Base-by-base conservation (phyloP, 2,888 invertebrate genomes). In the Pseudoips prasinana region DNA sequence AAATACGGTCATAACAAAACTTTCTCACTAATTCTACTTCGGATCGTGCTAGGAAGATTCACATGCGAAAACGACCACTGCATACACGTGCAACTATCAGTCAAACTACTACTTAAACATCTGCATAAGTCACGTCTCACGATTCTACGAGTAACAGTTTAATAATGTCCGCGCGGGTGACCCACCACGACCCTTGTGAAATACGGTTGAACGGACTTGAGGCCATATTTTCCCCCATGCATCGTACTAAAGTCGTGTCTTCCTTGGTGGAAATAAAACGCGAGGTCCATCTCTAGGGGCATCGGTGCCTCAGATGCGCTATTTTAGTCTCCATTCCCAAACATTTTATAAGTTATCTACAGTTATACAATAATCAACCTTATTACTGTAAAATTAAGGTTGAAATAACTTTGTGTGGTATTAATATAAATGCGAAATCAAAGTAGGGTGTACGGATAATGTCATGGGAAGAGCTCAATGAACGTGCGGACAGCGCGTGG, bases 401-500 rank as follows among this genome's bases (percentile, higher is more conserved):
- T 17, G 20, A 25, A 48, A 52, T 41, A 46, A 0, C 6, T 11
- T 27, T 31, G 30, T 9, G 28, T 11, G 10, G 11, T 39, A 36
- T 33, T 41, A 34, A 45, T 33, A 42, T 43, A 43, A 75, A 70
- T 29, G 69, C 42, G 50, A 52, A 44, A 60, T 56, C 50, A 57
- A 52, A 53, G 55, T 58, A 45, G 54, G 46, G 49, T 46, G 49
- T 44, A 49, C 49, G 78, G 77, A 83, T 87, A 88, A 88, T 88
- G 88, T 88, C 88, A 87, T 88, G 88, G 87, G 87, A 88, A 88
- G 86, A 80, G 78, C 87, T 84, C 81, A 84, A 81, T 85, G 84
- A 85, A 84, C 81, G 81, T 75, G 77, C 85, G 85, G 87, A 82
- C 87, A 83, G 79, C 79, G 78, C 78, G 75, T 81, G 80, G 84